Conservation (phyloP, 2,797 vertebrate genomes). For the Mergus octosetaceus region DNA sequence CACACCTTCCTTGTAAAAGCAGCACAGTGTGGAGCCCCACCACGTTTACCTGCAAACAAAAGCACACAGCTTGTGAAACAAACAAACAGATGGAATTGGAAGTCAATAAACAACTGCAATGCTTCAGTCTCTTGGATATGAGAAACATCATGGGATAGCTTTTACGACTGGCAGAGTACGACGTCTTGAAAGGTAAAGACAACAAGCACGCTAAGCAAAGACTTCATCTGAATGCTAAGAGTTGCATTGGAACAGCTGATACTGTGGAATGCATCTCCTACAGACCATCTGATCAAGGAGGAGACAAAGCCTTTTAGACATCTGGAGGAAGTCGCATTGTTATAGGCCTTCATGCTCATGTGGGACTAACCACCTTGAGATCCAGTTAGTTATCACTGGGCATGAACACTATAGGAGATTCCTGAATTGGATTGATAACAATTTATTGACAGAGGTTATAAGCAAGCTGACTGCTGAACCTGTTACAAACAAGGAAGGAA, state of each 20-base stretch:
- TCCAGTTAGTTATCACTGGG: not conserved
- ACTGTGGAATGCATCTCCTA: not conserved
- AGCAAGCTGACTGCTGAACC: not conserved
- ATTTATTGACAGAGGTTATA: not conserved
- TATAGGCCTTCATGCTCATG: not conserved
- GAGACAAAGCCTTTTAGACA: not conserved
- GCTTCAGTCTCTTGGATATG: not conserved
- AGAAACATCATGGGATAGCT: not conserved
- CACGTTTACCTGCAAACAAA: not conserved
- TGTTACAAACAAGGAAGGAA: not conserved
- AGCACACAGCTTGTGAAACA: not conserved
- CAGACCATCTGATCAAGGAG: not conserved
- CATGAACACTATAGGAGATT: not conserved
- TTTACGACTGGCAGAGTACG: not conserved
- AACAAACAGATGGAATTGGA: not conserved
- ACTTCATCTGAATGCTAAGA: not conserved
- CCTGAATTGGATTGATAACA: not conserved
- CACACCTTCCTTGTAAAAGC: not conserved
- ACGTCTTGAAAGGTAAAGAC: not conserved
- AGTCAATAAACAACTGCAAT: not conserved
- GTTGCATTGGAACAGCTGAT: not conserved
- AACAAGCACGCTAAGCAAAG: not conserved
- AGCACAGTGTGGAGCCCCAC: not conserved
- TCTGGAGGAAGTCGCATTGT: not conserved
- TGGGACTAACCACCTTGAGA: no score